Base-by-base conservation (phyloP, 2,888 invertebrate species). In the Mimumesa dahlbomi region DNA sequence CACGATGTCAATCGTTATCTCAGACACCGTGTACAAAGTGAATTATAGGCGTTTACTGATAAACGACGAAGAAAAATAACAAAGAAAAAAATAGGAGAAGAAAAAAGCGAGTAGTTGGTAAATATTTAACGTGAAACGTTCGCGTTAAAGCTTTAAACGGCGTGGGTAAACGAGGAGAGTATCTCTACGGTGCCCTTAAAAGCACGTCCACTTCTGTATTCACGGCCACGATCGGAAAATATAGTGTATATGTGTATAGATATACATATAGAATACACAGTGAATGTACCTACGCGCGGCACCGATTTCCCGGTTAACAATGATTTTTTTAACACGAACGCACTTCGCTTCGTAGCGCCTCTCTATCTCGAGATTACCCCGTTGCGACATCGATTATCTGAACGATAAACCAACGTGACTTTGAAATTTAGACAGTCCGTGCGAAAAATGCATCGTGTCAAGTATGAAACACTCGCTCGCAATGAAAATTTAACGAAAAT, bases 1-100 rank as follows among this genome's bases (percentile, higher is more conserved):
- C 11, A 16, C 56, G 42, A 13, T 19, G 57, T 9, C 16, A 34
- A 54, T 34, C 56, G 50, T 54, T 74, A 68, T 75, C 56, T 46
- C 16, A 9, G 11, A 19, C 13, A 25, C 43, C n/a, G 40, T 25
- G 36, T 38, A 31, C 11, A 36, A 54, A 11, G 49, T 54, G 11
- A 48, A 34, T 29, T 34, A 11, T 14, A 38, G 31, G 1, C 36
- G 31, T 22, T 31, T n/a, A n/a, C 6, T 7, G 48, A 77, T 67
- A 61, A 74, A 65, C 11, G 14, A 36, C 36, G 31, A 16, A 36
- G 4, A 9, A 29, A 13, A 1, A 22, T 2, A 1, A 2, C 7
- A 29, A 5, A 29, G 0, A 29, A 29, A 29, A 2, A 2, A 2
- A 29, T 9, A n/a, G n/a, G n/a, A n/a, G n/a, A n/a, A n/a, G n/a